These are phyloP conservation scores for Orientallactaga bullata DNA, from an alignment of 2,113 vertebrate genomes.

Conservation along the genomic window DNA sequence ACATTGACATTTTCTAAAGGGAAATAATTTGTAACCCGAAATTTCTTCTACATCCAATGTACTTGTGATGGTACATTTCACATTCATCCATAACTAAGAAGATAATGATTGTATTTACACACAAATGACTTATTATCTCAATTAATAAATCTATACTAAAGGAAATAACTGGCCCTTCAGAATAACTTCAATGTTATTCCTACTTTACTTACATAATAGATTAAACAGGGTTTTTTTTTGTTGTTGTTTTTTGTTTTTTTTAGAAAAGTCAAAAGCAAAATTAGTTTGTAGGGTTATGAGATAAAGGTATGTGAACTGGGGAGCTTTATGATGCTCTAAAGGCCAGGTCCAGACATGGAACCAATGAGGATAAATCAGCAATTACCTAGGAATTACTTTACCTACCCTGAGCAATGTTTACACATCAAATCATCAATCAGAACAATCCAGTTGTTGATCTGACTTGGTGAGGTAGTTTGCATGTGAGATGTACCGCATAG, in stretches of 20 bases:
- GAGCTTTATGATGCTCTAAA: neutral
- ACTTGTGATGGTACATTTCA: slow-evolving; percentile 37
- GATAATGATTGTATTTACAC: slow-evolving; percentile 20
- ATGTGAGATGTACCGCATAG: no score
- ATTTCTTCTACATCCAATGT: slow-evolving; percentile 56
- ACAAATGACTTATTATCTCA: slow-evolving; percentile 43
- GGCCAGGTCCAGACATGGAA: neutral
- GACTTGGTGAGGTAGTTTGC: neutral
- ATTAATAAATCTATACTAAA: slow-evolving; percentile 13
- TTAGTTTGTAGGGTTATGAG: slow-evolving; percentile 21
- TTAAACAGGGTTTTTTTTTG: neutral
- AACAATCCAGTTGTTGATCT: neutral
- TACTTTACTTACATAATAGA: slow-evolving; percentile 41
- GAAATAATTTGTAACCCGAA: slow-evolving; percentile 56
- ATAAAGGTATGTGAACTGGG: neutral
- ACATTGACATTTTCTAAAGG: slow-evolving; percentile 31
- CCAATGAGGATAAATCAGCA: neutral
- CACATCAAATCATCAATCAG: neutral
- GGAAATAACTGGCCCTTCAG: slow-evolving; percentile 14
- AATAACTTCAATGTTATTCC: neutral
- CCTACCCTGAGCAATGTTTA: neutral
- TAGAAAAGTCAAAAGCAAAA: slow-evolving; percentile 52
- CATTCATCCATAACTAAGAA: slow-evolving; percentile 37
- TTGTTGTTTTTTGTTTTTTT: slow-evolving; percentile 43
- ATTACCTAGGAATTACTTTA: neutral